Base-by-base conservation (phyloP, 1,140 invertebrate genomes). In the Bathynomus jamesi region DNA sequence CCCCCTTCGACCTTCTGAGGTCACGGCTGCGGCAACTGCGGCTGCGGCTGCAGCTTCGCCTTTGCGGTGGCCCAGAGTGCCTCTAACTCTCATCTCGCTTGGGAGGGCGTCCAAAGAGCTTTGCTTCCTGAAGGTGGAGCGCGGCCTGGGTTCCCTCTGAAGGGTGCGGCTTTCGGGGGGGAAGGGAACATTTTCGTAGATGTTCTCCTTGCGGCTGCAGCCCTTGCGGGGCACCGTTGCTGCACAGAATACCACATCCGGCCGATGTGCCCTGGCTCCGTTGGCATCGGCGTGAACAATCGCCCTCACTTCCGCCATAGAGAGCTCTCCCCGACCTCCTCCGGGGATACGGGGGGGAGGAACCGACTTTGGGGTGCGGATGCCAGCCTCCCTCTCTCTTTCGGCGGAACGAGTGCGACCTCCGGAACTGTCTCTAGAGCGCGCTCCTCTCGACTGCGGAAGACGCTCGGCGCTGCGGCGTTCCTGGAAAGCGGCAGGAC, bases 181-280 rank as follows among this genome's bases (percentile, higher is more conserved):
- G 27, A 78, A 65, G n/a, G 74, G 70, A 4, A 80, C 72, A 66
- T 77, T 78, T 65, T 80, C 79, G 65, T 79, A 80, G 27, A 79
- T 79, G 69, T 78, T 80, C 65, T 78, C 78, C 65, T 78, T 76
- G 28, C 73, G 76, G 30, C 87, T 86, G 71, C 87, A 86, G 11
- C 87, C 83, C 74, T 83, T 83, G 63, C 88, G 86, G 78, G 88
- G 87, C 1, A 86, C 83, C 67, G 85, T 84, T 29, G 65, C 78
- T 30, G 40, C 13, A 53, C 40, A 11, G 21, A 53, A 53, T 11
- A 11, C 21, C 31, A 62, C 70, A 67, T 66, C 70, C 69, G 8
- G 82, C 82, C 2, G 80, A 79, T n/a, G 70, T 64, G 72, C 70
- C 31, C 70, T 71, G 27, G 69, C 61, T 28, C 66, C 66, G 32